Evolutionary conservation across 2,888 invertebrate species (phyloP), one percentile per base, ranked within the genome.

Genomic region (Chymomyza procnemis): DNA sequence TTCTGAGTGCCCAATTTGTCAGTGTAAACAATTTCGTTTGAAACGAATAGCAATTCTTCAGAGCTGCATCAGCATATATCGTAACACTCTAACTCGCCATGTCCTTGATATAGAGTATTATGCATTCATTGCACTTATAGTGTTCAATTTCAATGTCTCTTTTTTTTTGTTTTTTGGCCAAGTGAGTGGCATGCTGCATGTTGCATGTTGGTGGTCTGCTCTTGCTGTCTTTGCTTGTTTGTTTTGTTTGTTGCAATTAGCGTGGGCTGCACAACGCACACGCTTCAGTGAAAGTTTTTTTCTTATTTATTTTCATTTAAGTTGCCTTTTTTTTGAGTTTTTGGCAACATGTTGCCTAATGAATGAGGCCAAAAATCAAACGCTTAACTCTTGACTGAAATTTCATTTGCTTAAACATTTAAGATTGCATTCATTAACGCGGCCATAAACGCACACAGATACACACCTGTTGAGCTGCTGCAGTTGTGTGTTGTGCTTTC

Each of bases 211-310:
- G 58, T 64, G 57, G 58, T 52, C 57, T 50, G 46, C 46, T 47
- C 62, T 19, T 66, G 59, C 54, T 57, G 67, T 46, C 57, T 61
- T 26, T 56, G 71, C 74, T 78, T 76, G 72, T 80, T 81, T 84
- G 74, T 78, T 26, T 74, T 85, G 79, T 84, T 81, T 75, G 85
- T 76, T 76, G 87, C 83, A 83, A 83, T 83, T 83, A 83, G 83
- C 81, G 82, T 86, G 87, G 87, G 82, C 16, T 50, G 50, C 16
- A 18, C 34, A 41, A 19, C 19, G 61, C 16, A 19, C 14, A n/a
- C 21, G 21, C 55, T n/a, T 55, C 21, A 16, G 55, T n/a, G 21
- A 30, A 26, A 26, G 55, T 55, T 55, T 12, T 55, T 55, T 22
- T 34, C 41, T 12, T 26, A 26, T 26, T 26, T 26, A 22, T 26